A percentile compares a stretch with the other conserved stretches of the same genome.
Conservation (phyloP, 2,113 vertebrate genomes). For the Alligator mississippiensis region DNA sequence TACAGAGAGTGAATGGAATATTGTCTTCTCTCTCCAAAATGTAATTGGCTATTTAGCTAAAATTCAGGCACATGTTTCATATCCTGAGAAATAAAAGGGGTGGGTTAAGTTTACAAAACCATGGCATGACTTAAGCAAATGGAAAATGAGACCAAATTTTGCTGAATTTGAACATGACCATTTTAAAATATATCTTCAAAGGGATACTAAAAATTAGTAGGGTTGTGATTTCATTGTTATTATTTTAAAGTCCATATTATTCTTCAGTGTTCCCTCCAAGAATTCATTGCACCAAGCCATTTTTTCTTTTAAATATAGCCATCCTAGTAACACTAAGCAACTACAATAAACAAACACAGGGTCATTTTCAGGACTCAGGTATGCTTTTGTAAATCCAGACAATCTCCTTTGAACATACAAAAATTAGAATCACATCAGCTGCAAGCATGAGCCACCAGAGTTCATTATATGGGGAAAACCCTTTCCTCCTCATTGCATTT, state of each 20-base stretch:
- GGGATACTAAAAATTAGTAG: background rate
- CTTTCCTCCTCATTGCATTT: background rate
- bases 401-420: background rate
- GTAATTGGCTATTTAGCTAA: slow-evolving; percentile 62
- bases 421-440: background rate
- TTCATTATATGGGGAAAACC: background rate
- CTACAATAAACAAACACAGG: background rate
- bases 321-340: background rate
- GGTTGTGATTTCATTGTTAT: background rate
- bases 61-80: slow-evolving; percentile 62
- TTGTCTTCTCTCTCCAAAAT: slow-evolving; percentile 58
- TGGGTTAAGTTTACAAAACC: slow-evolving; percentile 26
- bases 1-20: slow-evolving; percentile 62
- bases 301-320: background rate
- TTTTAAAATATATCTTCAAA: background rate
- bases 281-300: background rate
- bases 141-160: slow-evolving; percentile 60
- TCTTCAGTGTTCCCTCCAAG: background rate
- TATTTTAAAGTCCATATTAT: slow-evolving; percentile 48
- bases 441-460: background rate
- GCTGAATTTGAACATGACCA: slow-evolving; percentile 44
- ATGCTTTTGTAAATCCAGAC: background rate
- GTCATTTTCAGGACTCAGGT: background rate
- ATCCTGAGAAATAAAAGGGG: slow-evolving; percentile 62
- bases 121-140: slow-evolving; percentile 58